phyloP scores from a whole-genome alignment of 1,140 invertebrate genomes.

The Heliconius nattereri region DNA sequence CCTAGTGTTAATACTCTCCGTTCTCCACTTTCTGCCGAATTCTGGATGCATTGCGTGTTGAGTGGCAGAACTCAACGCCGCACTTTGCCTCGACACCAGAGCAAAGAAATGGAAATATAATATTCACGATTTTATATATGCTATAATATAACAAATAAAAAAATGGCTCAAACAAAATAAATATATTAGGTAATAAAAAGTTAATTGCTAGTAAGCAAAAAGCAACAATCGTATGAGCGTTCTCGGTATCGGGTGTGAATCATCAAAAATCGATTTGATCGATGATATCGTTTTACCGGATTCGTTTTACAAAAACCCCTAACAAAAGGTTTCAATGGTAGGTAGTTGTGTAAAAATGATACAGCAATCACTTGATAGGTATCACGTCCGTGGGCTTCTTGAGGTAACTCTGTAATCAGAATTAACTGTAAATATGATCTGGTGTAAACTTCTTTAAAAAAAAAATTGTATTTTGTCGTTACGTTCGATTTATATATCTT shows the following conservation, averaged over 20 bases:
- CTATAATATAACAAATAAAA: not conserved
- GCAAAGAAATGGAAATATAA: no score
- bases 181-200: constrained; percentile 34
- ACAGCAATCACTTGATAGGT: constrained; percentile 59
- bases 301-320: constrained; percentile 55
- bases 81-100: no score
- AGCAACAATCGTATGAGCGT: constrained; percentile 46
- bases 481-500: not conserved
- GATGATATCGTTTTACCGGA: constrained; percentile 58
- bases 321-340: constrained; percentile 61
- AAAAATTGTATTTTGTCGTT: not conserved
- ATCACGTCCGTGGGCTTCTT: constrained; percentile 55
- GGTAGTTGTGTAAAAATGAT: constrained; percentile 46
- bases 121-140: not conserved
- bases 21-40: no score
- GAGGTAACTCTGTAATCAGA: not conserved
- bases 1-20: no score
- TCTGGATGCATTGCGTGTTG: no score
- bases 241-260: constrained; percentile 58
- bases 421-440: constrained; percentile 3
- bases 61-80: no score
- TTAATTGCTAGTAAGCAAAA: constrained; percentile 47
- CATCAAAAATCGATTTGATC: constrained; percentile 58
- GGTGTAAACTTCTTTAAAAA: not conserved
- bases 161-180: constrained; percentile 12